These are phyloP conservation scores for Ophion obscuratus DNA, from an alignment of 2,888 invertebrate species.

Conservation along the genomic window DNA sequence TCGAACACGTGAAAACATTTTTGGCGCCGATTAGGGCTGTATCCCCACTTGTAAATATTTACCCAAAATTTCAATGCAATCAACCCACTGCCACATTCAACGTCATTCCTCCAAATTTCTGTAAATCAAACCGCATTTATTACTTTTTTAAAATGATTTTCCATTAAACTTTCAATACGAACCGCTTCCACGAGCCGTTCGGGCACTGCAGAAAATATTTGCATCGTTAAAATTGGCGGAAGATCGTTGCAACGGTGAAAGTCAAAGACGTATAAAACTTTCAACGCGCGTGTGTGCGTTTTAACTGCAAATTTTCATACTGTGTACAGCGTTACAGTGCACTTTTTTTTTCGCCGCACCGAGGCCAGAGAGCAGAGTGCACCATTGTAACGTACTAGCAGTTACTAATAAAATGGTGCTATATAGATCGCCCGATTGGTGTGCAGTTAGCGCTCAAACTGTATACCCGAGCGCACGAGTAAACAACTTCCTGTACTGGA, in stretches of 20 bases:
- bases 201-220: background rate
- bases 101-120: no score
- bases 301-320: background rate
- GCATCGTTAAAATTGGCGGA: background rate
- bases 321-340: background rate
- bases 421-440: conserved; percentile 47
- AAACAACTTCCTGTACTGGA: conserved; percentile 64
- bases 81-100: no score
- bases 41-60: no score
- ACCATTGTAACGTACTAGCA: conserved; percentile 14
- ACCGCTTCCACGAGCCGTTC: background rate
- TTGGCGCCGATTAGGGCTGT: no score
- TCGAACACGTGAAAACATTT: no score
- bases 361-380: conserved; percentile 18
- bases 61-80: background rate
- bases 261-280: background rate
- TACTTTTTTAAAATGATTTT: no score
- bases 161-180: background rate
- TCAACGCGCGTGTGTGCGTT: background rate
- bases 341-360: background rate
- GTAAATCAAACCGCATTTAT: no score
- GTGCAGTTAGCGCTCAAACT: conserved; percentile 53
- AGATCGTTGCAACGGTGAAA: background rate
- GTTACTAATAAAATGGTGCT: conserved; percentile 27
- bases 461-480: conserved; percentile 63